Percentiles rank a stretch among this genome's conserved stretches.
phyloP scores from a whole-genome alignment of 2,888 invertebrate species.

The Macaria liturata region DNA sequence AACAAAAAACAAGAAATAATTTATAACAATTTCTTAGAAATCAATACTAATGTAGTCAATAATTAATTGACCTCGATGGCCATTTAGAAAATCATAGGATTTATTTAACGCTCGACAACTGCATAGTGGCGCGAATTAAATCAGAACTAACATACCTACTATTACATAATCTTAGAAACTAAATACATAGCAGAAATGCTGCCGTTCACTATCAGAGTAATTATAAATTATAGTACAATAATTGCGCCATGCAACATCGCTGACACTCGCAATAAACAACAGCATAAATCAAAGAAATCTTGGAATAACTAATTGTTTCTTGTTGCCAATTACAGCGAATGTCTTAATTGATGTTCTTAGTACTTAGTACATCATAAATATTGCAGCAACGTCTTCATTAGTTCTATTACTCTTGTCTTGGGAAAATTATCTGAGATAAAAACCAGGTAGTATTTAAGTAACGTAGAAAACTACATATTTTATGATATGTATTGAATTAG shows the following conservation, averaged over 20 bases:
- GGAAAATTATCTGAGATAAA: conserved; percentile 10
- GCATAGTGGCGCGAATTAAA: no score
- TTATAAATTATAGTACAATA: background rate
- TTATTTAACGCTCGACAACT: no score
- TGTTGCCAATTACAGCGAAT: conserved; percentile 5
- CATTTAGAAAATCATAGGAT: no score
- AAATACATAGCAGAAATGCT: no score
- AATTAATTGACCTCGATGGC: no score
- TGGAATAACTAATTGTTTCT: conserved; percentile 1
- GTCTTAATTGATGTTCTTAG: conserved; percentile 20
- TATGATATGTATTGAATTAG: no score
- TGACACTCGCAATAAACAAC: conserved; percentile 15
- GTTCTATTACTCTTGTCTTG: conserved; percentile 5
- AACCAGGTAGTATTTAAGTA: conserved; percentile 2
- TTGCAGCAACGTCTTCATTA: conserved; percentile 9
- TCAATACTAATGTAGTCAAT: no score
- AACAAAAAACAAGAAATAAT: no score
- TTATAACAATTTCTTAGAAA: no score
- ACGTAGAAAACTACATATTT: no score
- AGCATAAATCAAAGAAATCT: conserved; percentile 16
- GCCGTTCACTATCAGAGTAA: background rate
- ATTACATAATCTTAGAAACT: no score
- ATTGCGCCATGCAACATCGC: conserved; percentile 11
- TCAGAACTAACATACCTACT: no score
- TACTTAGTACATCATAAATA: conserved; percentile 14